Percentiles rank a stretch among this genome's conserved stretches.
These are phyloP conservation scores for Drosophila littoralis DNA, from an alignment of 1,140 invertebrate species.

Conservation along the genomic window DNA sequence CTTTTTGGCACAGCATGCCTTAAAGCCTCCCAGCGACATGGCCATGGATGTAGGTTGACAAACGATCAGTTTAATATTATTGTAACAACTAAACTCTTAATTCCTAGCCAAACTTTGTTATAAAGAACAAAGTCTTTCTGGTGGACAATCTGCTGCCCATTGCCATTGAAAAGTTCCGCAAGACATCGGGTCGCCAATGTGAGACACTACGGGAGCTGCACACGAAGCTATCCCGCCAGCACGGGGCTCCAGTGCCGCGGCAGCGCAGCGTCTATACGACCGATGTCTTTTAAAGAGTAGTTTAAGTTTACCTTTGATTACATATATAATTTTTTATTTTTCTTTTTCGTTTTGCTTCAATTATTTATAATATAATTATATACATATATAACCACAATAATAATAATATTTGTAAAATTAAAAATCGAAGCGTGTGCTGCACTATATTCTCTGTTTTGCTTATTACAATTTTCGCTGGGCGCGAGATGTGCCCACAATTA, in stretches of 20 bases:
- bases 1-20: slow-evolving; percentile 70
- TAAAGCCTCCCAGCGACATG: slow-evolving; percentile 73
- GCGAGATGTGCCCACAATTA: slow-evolving; percentile 43
- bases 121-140: slow-evolving; percentile 80
- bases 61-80: neutral
- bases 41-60: slow-evolving; percentile 74
- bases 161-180: slow-evolving; percentile 75
- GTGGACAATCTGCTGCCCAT: slow-evolving; percentile 77
- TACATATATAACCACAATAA: slow-evolving; percentile 84
- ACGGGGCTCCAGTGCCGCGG: slow-evolving; percentile 75
- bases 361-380: slow-evolving; percentile 84
- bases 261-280: slow-evolving; percentile 83
- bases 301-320: slow-evolving; percentile 71
- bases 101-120: slow-evolving; percentile 80
- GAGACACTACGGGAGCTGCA: slow-evolving; percentile 61
- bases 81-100: neutral
- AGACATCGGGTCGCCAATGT: slow-evolving; percentile 69
- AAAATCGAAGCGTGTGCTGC: slow-evolving; percentile 83
- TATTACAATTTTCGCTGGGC: slow-evolving; percentile 69
- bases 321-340: slow-evolving; percentile 83
- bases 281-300: slow-evolving; percentile 69
- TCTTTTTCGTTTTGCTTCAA: slow-evolving; percentile 79
- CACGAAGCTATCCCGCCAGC: slow-evolving; percentile 66
- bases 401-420: slow-evolving; percentile 83
- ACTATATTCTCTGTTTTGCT: slow-evolving; percentile 72